A percentile compares a stretch with the other conserved stretches of the same genome.
Evolutionary conservation across 2,888 invertebrate species (phyloP).

Genomic region (Drosophila affinis): DNA sequence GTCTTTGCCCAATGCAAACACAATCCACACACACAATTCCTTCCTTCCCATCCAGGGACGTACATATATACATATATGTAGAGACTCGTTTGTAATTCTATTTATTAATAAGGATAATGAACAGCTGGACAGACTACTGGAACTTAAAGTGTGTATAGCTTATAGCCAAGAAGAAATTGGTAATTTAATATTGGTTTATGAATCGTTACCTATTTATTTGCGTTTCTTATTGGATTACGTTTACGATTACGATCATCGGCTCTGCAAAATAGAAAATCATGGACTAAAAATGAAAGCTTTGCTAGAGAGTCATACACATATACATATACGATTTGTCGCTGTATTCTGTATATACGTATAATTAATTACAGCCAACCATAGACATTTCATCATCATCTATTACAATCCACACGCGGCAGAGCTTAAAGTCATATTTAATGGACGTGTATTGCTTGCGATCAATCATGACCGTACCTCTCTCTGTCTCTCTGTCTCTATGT

Average conservation of each 20-base stretch:
- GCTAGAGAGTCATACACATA: not conserved
- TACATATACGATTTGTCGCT: constrained; percentile 39
- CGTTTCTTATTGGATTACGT: not conserved
- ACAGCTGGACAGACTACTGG: not conserved
- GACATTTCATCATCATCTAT: constrained; percentile 59
- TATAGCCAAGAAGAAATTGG: not conserved
- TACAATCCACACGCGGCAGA: constrained; percentile 56
- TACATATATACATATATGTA: no score
- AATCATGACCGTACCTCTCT: constrained; percentile 68
- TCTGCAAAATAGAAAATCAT: not conserved
- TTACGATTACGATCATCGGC: not conserved
- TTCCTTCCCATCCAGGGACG: not conserved
- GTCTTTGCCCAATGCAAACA: not conserved
- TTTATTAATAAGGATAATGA: not conserved
- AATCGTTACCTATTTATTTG: not conserved
- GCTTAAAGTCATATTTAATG: constrained; percentile 73
- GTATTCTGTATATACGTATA: constrained; percentile 45
- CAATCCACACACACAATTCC: not conserved
- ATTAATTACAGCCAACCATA: constrained; percentile 67
- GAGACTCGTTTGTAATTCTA: not conserved
- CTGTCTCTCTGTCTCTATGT: not conserved
- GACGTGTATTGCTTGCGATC: constrained; percentile 74
- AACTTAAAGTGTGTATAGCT: not conserved
- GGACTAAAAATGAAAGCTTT: not conserved
- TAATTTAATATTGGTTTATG: not conserved